Conservation (phyloP, 2,888 invertebrate species). For the Ophonus ardosiacus region DNA sequence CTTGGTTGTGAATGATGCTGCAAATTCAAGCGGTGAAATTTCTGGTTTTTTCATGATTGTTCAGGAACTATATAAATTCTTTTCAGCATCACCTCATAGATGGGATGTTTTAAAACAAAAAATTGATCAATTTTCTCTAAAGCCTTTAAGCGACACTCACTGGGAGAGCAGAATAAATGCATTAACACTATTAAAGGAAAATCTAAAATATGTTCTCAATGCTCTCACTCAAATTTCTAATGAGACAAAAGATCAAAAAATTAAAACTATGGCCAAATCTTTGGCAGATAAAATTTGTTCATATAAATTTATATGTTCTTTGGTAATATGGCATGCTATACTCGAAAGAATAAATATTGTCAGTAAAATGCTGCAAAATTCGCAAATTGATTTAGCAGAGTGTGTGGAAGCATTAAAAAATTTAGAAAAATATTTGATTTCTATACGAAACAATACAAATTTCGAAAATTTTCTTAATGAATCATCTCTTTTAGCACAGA, state of each 20-base stretch:
- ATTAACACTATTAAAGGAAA: constrained; percentile 64
- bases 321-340: background rate
- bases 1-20: constrained; percentile 69
- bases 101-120: constrained; percentile 66
- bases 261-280: too few species aligned
- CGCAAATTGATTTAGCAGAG: background rate
- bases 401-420: background rate
- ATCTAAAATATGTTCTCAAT: too few species aligned
- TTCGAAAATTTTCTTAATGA: background rate
- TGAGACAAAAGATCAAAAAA: too few species aligned
- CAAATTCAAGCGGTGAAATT: too few species aligned
- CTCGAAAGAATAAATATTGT: background rate
- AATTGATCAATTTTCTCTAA: constrained; percentile 65
- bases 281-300: constrained; percentile 60
- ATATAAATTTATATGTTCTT: constrained; percentile 42
- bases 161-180: constrained; percentile 67
- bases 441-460: background rate
- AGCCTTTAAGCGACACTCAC: constrained; percentile 66
- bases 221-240: too few species aligned
- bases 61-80: constrained; percentile 65
- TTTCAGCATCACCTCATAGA: constrained; percentile 60
- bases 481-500: background rate
- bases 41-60: too few species aligned
- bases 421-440: background rate
- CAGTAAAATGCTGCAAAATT: background rate